Evolutionary conservation across 2,888 invertebrate species (phyloP).

Genomic region (Esperia sulphurella): DNA sequence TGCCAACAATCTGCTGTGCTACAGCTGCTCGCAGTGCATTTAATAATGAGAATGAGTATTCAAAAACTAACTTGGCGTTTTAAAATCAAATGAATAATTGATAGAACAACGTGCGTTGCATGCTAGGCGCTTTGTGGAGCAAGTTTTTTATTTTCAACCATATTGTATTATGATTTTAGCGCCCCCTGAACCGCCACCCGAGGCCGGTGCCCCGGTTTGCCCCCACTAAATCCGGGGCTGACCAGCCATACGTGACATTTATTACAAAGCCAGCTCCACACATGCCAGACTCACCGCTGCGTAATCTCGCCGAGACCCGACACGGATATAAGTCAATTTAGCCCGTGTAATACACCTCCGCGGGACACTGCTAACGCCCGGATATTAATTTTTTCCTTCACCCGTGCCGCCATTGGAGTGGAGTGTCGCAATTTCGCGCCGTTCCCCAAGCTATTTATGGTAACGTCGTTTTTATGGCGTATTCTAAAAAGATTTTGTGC

Average conservation of each 20-base stretch:
- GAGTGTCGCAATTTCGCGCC: slow-evolving; percentile 11
- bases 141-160: too few species aligned
- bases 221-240: too few species aligned
- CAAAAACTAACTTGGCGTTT: too few species aligned
- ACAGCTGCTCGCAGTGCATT: too few species aligned
- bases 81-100: too few species aligned
- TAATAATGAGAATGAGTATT: too few species aligned
- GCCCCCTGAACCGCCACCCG: too few species aligned
- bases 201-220: too few species aligned
- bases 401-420: slow-evolving; percentile 5
- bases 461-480: slow-evolving; percentile 9
- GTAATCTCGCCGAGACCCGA: slow-evolving; percentile 38
- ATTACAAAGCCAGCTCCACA: slow-evolving; percentile 8
- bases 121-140: too few species aligned
- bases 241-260: too few species aligned
- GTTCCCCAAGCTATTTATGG: slow-evolving; percentile 8
- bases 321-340: slow-evolving; percentile 56
- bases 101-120: too few species aligned
- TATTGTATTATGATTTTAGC: too few species aligned
- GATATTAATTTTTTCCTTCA: slow-evolving; percentile 27
- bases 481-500: slow-evolving; percentile 2
- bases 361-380: slow-evolving; percentile 24
- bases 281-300: slow-evolving; percentile 6
- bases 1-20: background rate
- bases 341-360: slow-evolving; percentile 39